Evolutionary conservation across 2,113 vertebrate species (phyloP).

Genomic region (Seriola dumerili): DNA sequence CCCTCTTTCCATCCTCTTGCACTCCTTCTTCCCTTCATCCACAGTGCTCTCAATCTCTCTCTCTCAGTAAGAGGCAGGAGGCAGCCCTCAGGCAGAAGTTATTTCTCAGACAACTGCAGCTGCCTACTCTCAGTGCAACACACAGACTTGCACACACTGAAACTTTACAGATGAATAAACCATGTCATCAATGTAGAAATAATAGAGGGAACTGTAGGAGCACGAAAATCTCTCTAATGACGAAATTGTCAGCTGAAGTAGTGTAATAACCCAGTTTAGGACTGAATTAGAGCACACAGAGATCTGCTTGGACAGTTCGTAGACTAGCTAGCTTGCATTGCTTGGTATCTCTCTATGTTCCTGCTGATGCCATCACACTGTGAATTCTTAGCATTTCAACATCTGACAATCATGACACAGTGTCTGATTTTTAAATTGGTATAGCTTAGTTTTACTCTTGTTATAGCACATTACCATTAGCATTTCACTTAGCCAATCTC

Average conservation of each 20-base stretch:
- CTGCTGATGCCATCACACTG: background rate
- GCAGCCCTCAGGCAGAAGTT: constrained; percentile 42
- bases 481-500: too few relatives aligned
- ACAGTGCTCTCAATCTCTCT: background rate
- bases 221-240: constrained; percentile 39
- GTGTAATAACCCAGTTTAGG: constrained; percentile 5
- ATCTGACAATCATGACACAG: too few relatives aligned
- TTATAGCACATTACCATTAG: background rate
- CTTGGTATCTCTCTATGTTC: background rate
- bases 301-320: background rate
- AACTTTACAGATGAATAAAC: constrained; percentile 54
- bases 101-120: constrained; percentile 50
- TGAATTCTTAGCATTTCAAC: background rate
- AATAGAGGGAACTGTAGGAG: constrained; percentile 21
- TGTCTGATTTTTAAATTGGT: background rate
- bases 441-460: background rate
- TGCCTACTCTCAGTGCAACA: constrained; percentile 30
- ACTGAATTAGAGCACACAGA: constrained; percentile 18
- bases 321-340: background rate
- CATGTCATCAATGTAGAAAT: constrained; percentile 6
- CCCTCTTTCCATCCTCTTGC: constrained; percentile 12
- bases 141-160: constrained; percentile 7
- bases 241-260: constrained; percentile 1
- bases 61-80: constrained; percentile 15
- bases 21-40: constrained; percentile 17